A percentile compares a stretch with the other conserved stretches of the same genome.
phyloP scores from a whole-genome alignment of 1,140 invertebrate species.

The Drosophila kikkawai region DNA sequence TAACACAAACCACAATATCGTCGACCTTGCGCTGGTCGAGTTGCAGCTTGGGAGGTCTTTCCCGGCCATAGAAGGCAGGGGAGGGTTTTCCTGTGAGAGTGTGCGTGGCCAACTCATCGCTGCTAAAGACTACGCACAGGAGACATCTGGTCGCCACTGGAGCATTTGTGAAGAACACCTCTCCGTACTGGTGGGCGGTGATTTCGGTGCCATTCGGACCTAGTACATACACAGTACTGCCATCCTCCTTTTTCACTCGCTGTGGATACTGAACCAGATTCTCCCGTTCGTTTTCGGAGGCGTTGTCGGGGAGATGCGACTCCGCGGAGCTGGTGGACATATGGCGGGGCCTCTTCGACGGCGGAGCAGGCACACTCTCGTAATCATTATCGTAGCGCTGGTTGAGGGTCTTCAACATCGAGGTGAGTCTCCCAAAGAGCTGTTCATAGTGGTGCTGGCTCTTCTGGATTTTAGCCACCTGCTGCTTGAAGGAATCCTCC shows the following conservation, averaged over 20 bases:
- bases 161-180: slow-evolving; percentile 76
- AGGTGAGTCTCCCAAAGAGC: slow-evolving; percentile 39
- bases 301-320: slow-evolving; percentile 15
- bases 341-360: slow-evolving; percentile 34
- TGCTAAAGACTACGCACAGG: slow-evolving; percentile 71
- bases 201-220: slow-evolving; percentile 83
- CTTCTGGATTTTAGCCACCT: slow-evolving; percentile 51
- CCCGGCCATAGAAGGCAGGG: slow-evolving; percentile 77
- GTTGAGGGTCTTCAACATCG: slow-evolving; percentile 53
- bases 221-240: slow-evolving; percentile 55
- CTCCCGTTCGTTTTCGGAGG: slow-evolving; percentile 12
- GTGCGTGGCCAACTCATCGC: slow-evolving; percentile 82
- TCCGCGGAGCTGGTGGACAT: slow-evolving; percentile 54
- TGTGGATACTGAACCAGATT: slow-evolving; percentile 40
- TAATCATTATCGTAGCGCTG: slow-evolving; percentile 50
- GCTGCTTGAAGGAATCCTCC: slow-evolving; percentile 30
- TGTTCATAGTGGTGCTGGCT: slow-evolving; percentile 53
- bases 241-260: slow-evolving; percentile 29
- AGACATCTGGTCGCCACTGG: slow-evolving; percentile 80
- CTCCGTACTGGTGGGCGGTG: slow-evolving; percentile 44
- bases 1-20: slow-evolving; percentile 81
- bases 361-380: slow-evolving; percentile 31
- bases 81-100: slow-evolving; percentile 85
- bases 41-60: slow-evolving; percentile 70
- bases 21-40: slow-evolving; percentile 76